Percentiles rank a stretch among this genome's conserved stretches.
Conservation (phyloP, 2,113 vertebrate genomes). For the Apteryx owenii region DNA sequence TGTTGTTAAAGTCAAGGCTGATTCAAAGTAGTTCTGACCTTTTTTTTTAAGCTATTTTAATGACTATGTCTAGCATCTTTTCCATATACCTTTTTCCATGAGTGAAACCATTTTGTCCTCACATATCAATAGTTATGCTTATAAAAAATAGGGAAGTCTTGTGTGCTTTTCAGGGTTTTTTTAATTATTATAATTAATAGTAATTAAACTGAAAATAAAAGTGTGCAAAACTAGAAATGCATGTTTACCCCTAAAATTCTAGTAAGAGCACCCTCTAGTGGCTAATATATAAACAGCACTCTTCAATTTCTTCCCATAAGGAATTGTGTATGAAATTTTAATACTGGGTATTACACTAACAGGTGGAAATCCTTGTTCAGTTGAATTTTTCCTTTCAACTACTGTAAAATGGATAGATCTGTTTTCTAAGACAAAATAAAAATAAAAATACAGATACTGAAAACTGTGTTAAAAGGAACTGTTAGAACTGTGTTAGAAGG, state of each 20-base stretch:
- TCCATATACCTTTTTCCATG: background rate
- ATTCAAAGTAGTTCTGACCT: background rate
- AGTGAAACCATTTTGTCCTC: background rate
- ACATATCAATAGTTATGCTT: background rate
- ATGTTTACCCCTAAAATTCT: background rate
- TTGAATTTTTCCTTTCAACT: background rate
- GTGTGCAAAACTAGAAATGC: background rate
- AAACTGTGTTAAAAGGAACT: background rate
- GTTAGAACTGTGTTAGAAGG: background rate
- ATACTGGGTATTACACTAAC: background rate
- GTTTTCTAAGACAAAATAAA: background rate
- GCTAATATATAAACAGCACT: rapidly evolving
- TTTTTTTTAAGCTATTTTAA: background rate
- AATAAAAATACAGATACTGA: background rate
- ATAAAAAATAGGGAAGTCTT: background rate
- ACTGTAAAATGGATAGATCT: background rate
- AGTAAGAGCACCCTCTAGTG: constrained; percentile 28
- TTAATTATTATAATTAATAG: background rate
- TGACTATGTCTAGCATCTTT: background rate
- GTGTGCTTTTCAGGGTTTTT: rapidly evolving
- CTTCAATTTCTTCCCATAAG: background rate
- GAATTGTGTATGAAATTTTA: rapidly evolving
- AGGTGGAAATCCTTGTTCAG: rapidly evolving
- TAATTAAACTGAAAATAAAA: background rate
- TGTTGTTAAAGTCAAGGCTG: background rate